These are phyloP conservation scores for Oophaga pumilio DNA, from an alignment of 2,113 vertebrate genomes.

Conservation along the genomic window DNA sequence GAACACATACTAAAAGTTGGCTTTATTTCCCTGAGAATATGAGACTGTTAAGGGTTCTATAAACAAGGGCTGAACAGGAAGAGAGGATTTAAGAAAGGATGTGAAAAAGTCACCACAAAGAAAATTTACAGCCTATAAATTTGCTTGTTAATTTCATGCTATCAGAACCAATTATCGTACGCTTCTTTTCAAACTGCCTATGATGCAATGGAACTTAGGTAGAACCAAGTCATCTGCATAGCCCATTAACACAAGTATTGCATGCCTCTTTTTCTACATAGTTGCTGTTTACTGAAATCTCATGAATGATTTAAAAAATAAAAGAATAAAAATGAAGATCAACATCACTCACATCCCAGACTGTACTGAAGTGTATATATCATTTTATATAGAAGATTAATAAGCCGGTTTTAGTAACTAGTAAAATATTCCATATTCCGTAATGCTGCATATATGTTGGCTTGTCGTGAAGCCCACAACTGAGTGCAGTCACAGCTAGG, in stretches of 20 bases:
- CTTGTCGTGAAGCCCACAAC: slow-evolving; percentile 62
- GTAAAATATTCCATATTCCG: slow-evolving; percentile 63
- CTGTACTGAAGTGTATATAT: slow-evolving; percentile 69
- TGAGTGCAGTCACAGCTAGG: slow-evolving; percentile 66
- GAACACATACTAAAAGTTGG: slow-evolving; percentile 54
- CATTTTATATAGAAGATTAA: slow-evolving; percentile 71
- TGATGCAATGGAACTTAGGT: slow-evolving; percentile 58
- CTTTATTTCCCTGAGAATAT: slow-evolving; percentile 63
- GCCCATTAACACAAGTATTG: slow-evolving; percentile 56
- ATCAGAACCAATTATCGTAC: slow-evolving; percentile 68
- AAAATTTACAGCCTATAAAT: slow-evolving; percentile 74
- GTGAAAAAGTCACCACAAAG: slow-evolving; percentile 67
- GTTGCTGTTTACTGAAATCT: slow-evolving; percentile 64
- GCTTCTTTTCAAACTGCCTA: slow-evolving; percentile 64
- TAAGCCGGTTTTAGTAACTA: slow-evolving; percentile 58
- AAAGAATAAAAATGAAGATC: slow-evolving; percentile 55
- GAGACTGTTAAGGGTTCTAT: slow-evolving; percentile 63
- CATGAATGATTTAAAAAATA: slow-evolving; percentile 65
- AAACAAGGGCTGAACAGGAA: slow-evolving; percentile 67
- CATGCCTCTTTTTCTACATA: slow-evolving; percentile 55
- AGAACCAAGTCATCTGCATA: slow-evolving; percentile 46
- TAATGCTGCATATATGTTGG: slow-evolving; percentile 70
- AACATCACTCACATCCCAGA: slow-evolving; percentile 53
- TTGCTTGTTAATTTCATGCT: slow-evolving; percentile 72
- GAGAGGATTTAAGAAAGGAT: slow-evolving; percentile 63